phyloP scores from a whole-genome alignment of 2,113 vertebrate species.

The Raja brachyura region DNA sequence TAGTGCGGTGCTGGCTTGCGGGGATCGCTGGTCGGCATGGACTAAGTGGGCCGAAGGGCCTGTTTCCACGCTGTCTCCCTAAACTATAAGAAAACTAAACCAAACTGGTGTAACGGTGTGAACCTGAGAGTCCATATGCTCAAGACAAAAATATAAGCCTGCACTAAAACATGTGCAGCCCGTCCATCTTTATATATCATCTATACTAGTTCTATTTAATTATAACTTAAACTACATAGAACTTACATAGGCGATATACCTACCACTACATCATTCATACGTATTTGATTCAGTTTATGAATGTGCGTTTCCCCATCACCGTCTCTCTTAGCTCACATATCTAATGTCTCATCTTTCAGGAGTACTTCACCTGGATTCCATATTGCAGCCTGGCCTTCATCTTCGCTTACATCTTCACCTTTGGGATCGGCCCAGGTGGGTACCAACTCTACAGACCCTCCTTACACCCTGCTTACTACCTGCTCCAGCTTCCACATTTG shows the following conservation, averaged over 20 bases:
- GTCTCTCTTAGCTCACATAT: neutral
- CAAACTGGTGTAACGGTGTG: no score
- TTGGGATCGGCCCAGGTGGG: slow-evolving; percentile 63
- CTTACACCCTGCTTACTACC: neutral
- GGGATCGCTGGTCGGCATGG: no score
- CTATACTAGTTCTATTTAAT: neutral
- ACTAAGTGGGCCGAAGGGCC: no score
- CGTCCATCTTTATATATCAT: no score
- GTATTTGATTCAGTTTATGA: neutral
- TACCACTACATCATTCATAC: no score
- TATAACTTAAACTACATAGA: no score
- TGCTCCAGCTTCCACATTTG: no score
- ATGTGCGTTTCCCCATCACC: neutral
- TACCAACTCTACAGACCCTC: neutral
- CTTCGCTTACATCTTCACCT: slow-evolving; percentile 64
- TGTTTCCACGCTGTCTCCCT: no score
- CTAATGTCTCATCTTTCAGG: slow-evolving; percentile 46
- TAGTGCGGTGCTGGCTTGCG: no score
- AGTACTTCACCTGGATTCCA: slow-evolving; percentile 57
- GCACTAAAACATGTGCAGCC: neutral
- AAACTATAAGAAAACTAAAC: no score
- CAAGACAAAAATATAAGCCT: neutral
- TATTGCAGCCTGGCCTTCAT: slow-evolving; percentile 68
- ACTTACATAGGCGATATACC: no score
- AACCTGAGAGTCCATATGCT: no score